Evolutionary conservation across 1,140 invertebrate species (phyloP).

Genomic region (Bicyclus anynana): DNA sequence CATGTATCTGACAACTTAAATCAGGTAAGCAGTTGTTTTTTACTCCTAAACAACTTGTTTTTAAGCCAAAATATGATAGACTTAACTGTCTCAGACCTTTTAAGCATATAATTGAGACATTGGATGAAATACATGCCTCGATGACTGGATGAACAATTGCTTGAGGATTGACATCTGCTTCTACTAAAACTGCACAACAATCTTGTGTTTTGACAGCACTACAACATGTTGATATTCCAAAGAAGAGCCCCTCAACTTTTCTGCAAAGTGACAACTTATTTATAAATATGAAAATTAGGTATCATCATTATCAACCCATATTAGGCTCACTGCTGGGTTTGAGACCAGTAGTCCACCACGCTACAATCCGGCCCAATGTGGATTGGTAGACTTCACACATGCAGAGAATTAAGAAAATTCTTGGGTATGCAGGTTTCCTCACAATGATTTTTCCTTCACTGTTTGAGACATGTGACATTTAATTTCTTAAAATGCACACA

Average conservation of each 20-base stretch:
- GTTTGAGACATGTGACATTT: too few species aligned
- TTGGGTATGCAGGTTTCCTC: too few species aligned
- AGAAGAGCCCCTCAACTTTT: slow-evolving; percentile 48
- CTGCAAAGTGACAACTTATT: slow-evolving; percentile 32
- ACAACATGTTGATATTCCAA: slow-evolving; percentile 51
- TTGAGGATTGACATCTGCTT: slow-evolving; percentile 48
- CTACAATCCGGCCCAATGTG: too few species aligned
- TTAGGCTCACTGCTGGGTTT: too few species aligned
- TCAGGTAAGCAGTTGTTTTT: slow-evolving; percentile 33
- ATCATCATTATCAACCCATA: too few species aligned
- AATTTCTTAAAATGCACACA: too few species aligned
- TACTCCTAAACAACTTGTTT: slow-evolving; percentile 54
- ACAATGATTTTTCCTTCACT: too few species aligned
- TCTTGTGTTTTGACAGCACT: slow-evolving; percentile 29
- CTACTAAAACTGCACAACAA: slow-evolving; percentile 49
- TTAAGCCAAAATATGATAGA: slow-evolving; percentile 45
- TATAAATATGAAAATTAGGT: neutral
- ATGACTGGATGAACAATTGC: slow-evolving; percentile 50
- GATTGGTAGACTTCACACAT: too few species aligned
- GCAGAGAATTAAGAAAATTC: too few species aligned
- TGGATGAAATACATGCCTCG: slow-evolving; percentile 34
- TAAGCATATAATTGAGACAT: slow-evolving; percentile 47
- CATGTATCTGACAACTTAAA: slow-evolving; percentile 28
- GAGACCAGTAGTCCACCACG: too few species aligned
- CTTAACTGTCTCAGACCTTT: slow-evolving; percentile 36